These are phyloP conservation scores for Pterocles burchelli DNA, from an alignment of 2,113 vertebrate species.

Conservation along the genomic window DNA sequence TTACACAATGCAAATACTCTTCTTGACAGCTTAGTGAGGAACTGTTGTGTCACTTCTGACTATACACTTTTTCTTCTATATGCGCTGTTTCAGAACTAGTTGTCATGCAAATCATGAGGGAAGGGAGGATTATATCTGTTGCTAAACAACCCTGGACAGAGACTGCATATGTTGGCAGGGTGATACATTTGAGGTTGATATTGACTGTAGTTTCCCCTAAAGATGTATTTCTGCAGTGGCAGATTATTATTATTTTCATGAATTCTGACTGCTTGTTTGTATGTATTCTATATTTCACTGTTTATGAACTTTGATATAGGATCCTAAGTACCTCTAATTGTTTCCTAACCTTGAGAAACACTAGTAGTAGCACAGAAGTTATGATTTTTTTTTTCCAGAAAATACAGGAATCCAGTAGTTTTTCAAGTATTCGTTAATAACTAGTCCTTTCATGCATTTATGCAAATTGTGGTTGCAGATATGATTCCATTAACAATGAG, in stretches of 20 bases:
- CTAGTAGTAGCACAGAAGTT: neutral
- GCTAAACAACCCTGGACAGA: neutral
- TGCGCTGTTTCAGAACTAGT: neutral
- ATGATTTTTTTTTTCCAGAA: neutral
- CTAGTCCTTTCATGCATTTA: neutral
- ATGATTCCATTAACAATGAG: neutral
- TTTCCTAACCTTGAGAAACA: neutral
- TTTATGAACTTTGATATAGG: neutral
- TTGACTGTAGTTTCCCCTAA: neutral
- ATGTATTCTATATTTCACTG: neutral
- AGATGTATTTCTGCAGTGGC: neutral
- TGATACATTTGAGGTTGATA: neutral
- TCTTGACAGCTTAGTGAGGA: neutral
- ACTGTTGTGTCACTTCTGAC: neutral
- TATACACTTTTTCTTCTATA: neutral
- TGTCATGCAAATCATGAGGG: neutral
- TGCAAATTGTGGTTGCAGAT: neutral
- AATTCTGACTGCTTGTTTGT: neutral
- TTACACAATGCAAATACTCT: neutral
- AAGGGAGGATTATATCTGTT: neutral
- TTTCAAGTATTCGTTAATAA: neutral
- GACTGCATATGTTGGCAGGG: neutral
- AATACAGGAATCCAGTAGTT: neutral
- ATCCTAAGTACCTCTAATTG: neutral
- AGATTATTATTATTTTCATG: neutral